Evolutionary conservation across 2,888 invertebrate genomes (phyloP), one percentile per base, ranked within the genome.

Genomic region (Eupsilia transversa): DNA sequence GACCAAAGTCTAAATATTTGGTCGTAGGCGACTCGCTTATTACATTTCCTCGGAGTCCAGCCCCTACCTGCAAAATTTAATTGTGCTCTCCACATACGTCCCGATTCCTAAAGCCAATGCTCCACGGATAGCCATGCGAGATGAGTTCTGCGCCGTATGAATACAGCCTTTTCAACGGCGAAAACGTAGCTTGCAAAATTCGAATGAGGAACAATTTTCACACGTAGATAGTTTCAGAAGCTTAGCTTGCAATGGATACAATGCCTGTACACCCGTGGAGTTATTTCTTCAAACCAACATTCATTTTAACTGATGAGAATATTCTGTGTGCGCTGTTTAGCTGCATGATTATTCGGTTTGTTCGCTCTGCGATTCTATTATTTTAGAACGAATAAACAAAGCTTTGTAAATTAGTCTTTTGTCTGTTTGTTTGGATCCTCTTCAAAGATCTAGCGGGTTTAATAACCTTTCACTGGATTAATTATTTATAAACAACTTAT

Each of bases 11-110:
- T 90, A 94, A 95, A 94, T 94, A 94, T 95, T 95, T 94, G 93
- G 93, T 92, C 87, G 89, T 89, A 88, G 90, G 91, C 89, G 88
- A 92, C 91, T 90, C 94, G 92, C 92, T 94, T 94, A 95, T 95
- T 95, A 94, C 94, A 93, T 95, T 95, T 93, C 88, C 93, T 93
- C 91, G 92, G 93, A 91, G 91, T 89, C 83, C 85, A 87, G 86
- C 89, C 74, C 52, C 77, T 89, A 92, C 93, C 92, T 91, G 92
- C 90, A 91, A 93, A 95, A 95, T 95, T 94, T 93, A 95, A 95
- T 95, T 95, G 93, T 93, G 80, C 90, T 91, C 89, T 90, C 91
- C 91, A 93, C 93, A 93, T 92, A 91, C 88, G 88, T 89, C 89
- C 88, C 88, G 92, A 92, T 93, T 92, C 90, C 85, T 89, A 89